Conservation (phyloP, 2,888 invertebrate genomes). For the Deilephila elpenor region DNA sequence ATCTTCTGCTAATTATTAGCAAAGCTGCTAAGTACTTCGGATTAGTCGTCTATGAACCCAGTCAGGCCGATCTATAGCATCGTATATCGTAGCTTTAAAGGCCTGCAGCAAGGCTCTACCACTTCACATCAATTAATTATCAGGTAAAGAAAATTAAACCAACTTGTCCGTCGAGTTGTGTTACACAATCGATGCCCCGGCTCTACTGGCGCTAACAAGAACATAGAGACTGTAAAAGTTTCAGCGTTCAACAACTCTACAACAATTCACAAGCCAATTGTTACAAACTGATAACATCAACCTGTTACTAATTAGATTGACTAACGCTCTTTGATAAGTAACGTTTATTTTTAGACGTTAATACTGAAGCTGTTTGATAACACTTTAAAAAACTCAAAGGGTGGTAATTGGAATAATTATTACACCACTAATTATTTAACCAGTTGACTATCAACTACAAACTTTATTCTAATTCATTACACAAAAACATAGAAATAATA, state of each 20-base stretch:
- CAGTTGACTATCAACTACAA: too few species aligned
- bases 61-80: too few species aligned
- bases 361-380: not conserved
- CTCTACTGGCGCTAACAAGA: not conserved
- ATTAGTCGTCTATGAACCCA: too few species aligned
- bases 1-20: too few species aligned
- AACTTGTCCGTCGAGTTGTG: not conserved
- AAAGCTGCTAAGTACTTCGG: too few species aligned
- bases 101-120: too few species aligned
- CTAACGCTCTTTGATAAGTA: not conserved
- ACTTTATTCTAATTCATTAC: too few species aligned
- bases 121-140: not conserved
- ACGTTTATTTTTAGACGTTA: not conserved
- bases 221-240: constrained; percentile 12
- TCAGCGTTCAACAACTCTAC: constrained; percentile 3
- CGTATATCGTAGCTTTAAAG: too few species aligned
- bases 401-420: not conserved
- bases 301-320: constrained; percentile 20
- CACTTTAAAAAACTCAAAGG: not conserved
- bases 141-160: not conserved
- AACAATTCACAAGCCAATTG: constrained; percentile 19
- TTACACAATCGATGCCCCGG: not conserved
- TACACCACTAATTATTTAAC: not conserved
- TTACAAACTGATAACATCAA: constrained; percentile 15
- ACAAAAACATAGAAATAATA: too few species aligned